Percentiles rank a stretch among this genome's conserved stretches.
Conservation (phyloP, 2,888 invertebrate species). For the Agrilus cyanescens region DNA sequence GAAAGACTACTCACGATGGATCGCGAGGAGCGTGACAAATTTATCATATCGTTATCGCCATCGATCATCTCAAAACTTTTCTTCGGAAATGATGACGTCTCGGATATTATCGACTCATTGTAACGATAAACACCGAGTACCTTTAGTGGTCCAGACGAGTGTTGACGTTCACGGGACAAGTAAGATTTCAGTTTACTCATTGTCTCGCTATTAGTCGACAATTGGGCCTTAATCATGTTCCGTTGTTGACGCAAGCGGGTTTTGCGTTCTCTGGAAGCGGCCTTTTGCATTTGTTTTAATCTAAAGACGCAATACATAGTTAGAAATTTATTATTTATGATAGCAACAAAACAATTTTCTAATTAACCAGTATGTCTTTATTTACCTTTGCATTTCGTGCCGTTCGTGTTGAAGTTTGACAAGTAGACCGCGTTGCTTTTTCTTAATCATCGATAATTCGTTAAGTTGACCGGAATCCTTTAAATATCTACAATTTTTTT, state of each 20-base stretch:
- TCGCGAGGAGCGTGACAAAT: slow-evolving; percentile 11
- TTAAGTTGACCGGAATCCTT: slow-evolving; percentile 44
- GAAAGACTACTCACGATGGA: slow-evolving; percentile 17
- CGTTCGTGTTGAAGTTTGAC: slow-evolving; percentile 54
- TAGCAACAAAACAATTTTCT: neutral
- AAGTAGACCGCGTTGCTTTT: slow-evolving; percentile 54
- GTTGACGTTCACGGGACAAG: slow-evolving; percentile 18
- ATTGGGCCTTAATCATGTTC: slow-evolving; percentile 41
- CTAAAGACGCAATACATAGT: slow-evolving; percentile 24
- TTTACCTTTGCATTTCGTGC: slow-evolving; percentile 52
- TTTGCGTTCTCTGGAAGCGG: slow-evolving; percentile 42
- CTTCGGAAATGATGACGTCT: slow-evolving; percentile 19
- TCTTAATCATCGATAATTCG: slow-evolving; percentile 47
- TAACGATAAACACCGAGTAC: slow-evolving; percentile 38
- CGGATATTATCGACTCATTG: slow-evolving; percentile 28
- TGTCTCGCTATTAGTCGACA: slow-evolving; percentile 38
- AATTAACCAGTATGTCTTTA: neutral
- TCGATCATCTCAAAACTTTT: slow-evolving; percentile 17
- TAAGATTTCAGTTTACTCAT: slow-evolving; percentile 29
- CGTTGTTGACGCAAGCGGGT: slow-evolving; percentile 40
- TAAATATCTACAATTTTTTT: slow-evolving; percentile 31
- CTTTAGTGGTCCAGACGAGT: slow-evolving; percentile 39
- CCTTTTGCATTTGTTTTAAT: slow-evolving; percentile 41
- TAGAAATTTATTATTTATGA: neutral
- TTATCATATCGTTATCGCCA: no score